Evolutionary conservation across 2,888 invertebrate species (phyloP), one percentile per base, ranked within the genome.

Genomic region (Euphydryas editha): DNA sequence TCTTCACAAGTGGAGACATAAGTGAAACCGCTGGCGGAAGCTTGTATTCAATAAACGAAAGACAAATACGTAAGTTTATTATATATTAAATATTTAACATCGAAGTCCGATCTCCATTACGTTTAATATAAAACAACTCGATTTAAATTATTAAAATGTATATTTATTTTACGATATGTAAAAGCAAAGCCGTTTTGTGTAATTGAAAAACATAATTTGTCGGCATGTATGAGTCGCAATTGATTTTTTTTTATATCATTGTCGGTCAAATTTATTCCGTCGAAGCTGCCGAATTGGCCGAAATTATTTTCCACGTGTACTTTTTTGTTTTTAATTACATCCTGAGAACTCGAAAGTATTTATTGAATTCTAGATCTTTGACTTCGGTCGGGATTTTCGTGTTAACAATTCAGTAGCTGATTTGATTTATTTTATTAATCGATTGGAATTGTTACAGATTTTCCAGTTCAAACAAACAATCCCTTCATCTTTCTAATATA

Each of bases 141-240:
- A 10, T 20, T 55, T 69, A 65, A 72, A 71, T 71, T 69, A 69
- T 67, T 30, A 67, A 70, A 71, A 62, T 49, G 24, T 42, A 64
- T 69, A 70, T 70, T 69, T 71, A 62, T 62, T 70, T 70, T 70
- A 66, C 49, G 58, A 57, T 57, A 47, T 69, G 69, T 63, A 39
- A 54, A 62, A 57, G 69, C 70, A 51, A 61, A 21, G 42, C 15
- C 57, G 30, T 60, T 57, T 47, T 49, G 10, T 51, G 17, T 51
- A 49, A 49, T 60, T 37, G 37, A 37, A 60, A 60, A 49, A 60
- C 20, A 42, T 30, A 42, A 55, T 54, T 44, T 24, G 42, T 60
- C 65, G 70, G 66, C 67, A 70, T 30, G 72, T 71, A 68, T 20
- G 49, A 21, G 24, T 30, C 46, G 66, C 56, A 70, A 69, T 71